phyloP scores from a whole-genome alignment of 64 coral and sea anemone genomes.

The Astreopora myriophthalma region DNA sequence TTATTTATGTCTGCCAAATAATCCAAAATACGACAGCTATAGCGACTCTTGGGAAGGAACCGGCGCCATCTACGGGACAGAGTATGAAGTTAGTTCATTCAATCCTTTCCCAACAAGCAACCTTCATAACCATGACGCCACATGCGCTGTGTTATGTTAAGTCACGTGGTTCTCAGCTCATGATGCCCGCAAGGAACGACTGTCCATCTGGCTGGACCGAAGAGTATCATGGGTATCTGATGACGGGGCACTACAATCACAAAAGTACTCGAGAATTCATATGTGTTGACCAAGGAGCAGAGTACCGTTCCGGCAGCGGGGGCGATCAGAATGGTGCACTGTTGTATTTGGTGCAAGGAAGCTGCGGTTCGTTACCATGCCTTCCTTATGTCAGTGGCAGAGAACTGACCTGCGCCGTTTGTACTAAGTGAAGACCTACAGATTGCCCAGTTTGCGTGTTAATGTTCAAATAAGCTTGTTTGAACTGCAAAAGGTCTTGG shows the following conservation, averaged over 20 bases:
- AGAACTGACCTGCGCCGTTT: conserved; percentile 73
- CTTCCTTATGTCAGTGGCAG: conserved; percentile 12
- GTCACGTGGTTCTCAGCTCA: conserved; percentile 17
- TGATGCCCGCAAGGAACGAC: conserved; percentile 61
- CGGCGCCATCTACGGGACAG: conserved; percentile 21
- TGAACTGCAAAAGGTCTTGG: not conserved
- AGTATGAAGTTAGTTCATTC: conserved; percentile 40
- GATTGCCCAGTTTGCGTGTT: not conserved
- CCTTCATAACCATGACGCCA: conserved; percentile 27
- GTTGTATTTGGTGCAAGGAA: conserved; percentile 50
- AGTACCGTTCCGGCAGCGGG: conserved; percentile 13
- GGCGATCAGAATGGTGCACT: conserved; percentile 18
- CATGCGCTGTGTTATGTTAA: conserved; percentile 48
- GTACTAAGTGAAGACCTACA: conserved; percentile 36
- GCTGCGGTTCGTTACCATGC: conserved; percentile 49
- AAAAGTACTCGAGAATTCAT: conserved; percentile 4
- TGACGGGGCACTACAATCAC: conserved; percentile 22
- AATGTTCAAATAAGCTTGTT: not conserved
- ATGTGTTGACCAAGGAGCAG: conserved; percentile 70
- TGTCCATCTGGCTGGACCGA: conserved; percentile 50
- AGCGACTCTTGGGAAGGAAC: not conserved
- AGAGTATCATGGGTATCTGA: conserved; percentile 62
- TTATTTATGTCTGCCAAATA: conserved; percentile 20
- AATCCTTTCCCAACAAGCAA: conserved; percentile 30
- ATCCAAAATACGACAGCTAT: conserved; percentile 46